A percentile compares a stretch with the other conserved stretches of the same genome.
These are phyloP conservation scores for Drosophila neocordata DNA, from an alignment of 1,140 invertebrate genomes.

Conservation along the genomic window DNA sequence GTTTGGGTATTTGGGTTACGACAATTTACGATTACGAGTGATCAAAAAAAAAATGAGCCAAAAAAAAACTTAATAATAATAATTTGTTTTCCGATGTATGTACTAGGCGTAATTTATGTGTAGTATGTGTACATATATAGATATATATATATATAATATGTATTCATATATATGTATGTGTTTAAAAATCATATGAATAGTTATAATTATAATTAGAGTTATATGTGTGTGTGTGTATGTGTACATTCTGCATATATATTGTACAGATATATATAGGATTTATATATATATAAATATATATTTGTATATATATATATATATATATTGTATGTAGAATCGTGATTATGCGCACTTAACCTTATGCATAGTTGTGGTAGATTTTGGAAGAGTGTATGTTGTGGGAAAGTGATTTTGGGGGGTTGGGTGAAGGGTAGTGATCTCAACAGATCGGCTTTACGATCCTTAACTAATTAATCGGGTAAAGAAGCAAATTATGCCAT, in stretches of 20 bases:
- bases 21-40: slow-evolving; percentile 34
- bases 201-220: slow-evolving; percentile 54
- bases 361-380: slow-evolving; percentile 35
- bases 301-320: slow-evolving; percentile 22
- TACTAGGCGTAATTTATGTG: slow-evolving; percentile 67
- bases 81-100: slow-evolving; percentile 39
- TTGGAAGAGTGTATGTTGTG: slow-evolving; percentile 20
- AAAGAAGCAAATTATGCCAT: slow-evolving; percentile 1
- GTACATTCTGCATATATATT: slow-evolving; percentile 27
- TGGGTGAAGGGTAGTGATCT: not conserved
- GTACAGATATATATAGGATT: slow-evolving; percentile 8
- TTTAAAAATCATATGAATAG: slow-evolving; percentile 47
- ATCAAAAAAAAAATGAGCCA: slow-evolving; percentile 17
- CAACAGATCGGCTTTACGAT: not conserved
- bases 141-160: slow-evolving; percentile 37
- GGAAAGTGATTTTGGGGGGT: not conserved
- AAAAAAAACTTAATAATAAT: slow-evolving; percentile 39
- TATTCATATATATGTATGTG: slow-evolving; percentile 35
- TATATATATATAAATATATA: not conserved
- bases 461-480: slow-evolving; percentile 17
- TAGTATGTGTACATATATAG: slow-evolving; percentile 56
- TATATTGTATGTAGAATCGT: slow-evolving; percentile 27
- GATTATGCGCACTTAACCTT: slow-evolving; percentile 54
- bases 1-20: slow-evolving; percentile 24
- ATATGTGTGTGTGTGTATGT: slow-evolving; percentile 28